Base-by-base conservation (phyloP, 2,888 invertebrate genomes). In the Synergus itoensis region DNA sequence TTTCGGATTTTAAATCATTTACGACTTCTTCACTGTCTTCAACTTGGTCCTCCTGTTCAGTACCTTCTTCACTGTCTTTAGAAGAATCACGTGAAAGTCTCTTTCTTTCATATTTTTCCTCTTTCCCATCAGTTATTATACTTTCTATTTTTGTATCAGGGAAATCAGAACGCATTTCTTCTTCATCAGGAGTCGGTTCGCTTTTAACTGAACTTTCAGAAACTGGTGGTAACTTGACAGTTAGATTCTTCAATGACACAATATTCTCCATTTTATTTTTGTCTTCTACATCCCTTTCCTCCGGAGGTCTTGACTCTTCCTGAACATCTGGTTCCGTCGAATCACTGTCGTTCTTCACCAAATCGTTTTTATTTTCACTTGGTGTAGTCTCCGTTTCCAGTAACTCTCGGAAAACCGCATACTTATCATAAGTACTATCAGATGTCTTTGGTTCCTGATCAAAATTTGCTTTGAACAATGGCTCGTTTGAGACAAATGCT, bases 331-430 rank as follows among this genome's bases (percentile, higher is more conserved):
- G 14, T 5, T 60, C 76, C 14, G 16, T 76, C 14, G 76, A 76
- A 1, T 28, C 28, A 12, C 14, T 76, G 40, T 28, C 18, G 1
- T 60, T 76, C 11, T 57, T 76, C n/a, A n/a, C 57, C 9, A 36
- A 18, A 18, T 60, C 16, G 0, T 40, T 43, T 43, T 14, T 67
- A n/a, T 36, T 62, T 62, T 41, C 41, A 67, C 28, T 67, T 53
- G 83, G 92, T 75, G 93, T 75, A 87, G 88, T 73, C 90, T 96
- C 96, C 87, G 97, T 95, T 85, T 97, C 96, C 85, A 97, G 94
- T 63, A 95, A 89, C 93, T 98, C 98, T 82, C 98, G 94, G 88
- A 98, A 98, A 0, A 96, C 98, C 0, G 98, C 98, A 90, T 98
- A 98, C 86, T 97, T 94, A 90, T 98, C 98, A 88, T 96, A 96